Conservation (phyloP, 2,113 vertebrate genomes). For the Thryonomys swinderianus region DNA sequence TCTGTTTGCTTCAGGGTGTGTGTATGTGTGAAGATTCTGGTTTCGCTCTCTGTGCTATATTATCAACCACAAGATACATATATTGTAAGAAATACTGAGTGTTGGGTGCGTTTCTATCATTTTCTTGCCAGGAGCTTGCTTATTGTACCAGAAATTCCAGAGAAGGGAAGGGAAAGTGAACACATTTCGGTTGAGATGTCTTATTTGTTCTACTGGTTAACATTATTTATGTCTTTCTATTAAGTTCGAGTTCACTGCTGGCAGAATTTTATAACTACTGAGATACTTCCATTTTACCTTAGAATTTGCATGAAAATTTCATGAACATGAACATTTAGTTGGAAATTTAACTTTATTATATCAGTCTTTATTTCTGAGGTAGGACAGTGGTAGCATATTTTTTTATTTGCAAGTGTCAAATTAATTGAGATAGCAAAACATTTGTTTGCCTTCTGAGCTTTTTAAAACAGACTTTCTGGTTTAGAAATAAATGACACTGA, state of each 20-base stretch:
- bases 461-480: neutral
- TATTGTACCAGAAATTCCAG: conserved; percentile 17
- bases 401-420: conserved; percentile 26
- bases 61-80: conserved; percentile 19
- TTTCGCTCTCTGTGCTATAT: neutral
- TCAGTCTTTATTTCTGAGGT: conserved; percentile 44
- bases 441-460: conserved; percentile 36
- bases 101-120: neutral
- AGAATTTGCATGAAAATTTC: conserved; percentile 47
- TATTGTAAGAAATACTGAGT: conserved; percentile 9
- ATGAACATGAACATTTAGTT: conserved; percentile 31
- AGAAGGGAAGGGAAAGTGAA: conserved; percentile 2
- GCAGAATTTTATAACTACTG: neutral
- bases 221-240: conserved; percentile 47
- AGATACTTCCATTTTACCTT: conserved; percentile 55
- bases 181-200: neutral
- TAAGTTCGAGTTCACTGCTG: conserved; percentile 30
- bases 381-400: neutral
- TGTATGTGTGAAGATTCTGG: neutral
- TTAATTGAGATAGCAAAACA: conserved; percentile 24
- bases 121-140: conserved; percentile 25
- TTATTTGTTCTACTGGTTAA: conserved; percentile 44
- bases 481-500: conserved; percentile 69
- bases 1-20: neutral
- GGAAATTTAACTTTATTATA: conserved; percentile 34